phyloP scores from a whole-genome alignment of 2,888 invertebrate species.

The Aplocera efformata region DNA sequence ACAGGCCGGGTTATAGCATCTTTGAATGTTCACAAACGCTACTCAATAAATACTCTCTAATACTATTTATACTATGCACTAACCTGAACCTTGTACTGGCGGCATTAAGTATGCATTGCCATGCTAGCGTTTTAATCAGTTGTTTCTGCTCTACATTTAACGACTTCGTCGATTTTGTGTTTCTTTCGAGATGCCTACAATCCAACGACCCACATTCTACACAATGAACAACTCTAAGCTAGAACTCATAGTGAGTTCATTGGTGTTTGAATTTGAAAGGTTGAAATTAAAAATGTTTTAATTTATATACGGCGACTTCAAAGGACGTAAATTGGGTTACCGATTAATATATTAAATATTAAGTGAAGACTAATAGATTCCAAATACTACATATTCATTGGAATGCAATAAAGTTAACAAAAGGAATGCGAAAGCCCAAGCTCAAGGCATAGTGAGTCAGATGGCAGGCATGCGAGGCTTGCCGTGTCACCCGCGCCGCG shows the following conservation, averaged over 20 bases:
- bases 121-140: conserved; percentile 56
- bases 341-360: conserved; percentile 1
- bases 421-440: conserved; percentile 64
- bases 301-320: no score
- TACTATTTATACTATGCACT: conserved; percentile 15
- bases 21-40: conserved; percentile 30
- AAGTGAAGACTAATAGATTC: conserved; percentile 2
- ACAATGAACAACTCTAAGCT: no score
- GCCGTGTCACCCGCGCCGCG: conserved; percentile 34
- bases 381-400: conserved; percentile 30
- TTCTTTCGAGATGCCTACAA: no score
- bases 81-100: conserved; percentile 19
- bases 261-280: no score
- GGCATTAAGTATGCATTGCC: conserved; percentile 42
- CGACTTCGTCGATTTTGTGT: no score
- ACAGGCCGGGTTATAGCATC: conserved; percentile 36
- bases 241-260: no score
- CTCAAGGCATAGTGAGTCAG: conserved; percentile 66
- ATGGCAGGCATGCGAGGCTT: conserved; percentile 60
- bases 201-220: no score
- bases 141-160: conserved; percentile 37
- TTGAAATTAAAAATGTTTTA: no score
- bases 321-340: no score
- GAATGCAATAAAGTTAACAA: conserved; percentile 36
- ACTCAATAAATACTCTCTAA: no score